Conservation (phyloP, 2,113 vertebrate species). For the Lophura nycthemera region DNA sequence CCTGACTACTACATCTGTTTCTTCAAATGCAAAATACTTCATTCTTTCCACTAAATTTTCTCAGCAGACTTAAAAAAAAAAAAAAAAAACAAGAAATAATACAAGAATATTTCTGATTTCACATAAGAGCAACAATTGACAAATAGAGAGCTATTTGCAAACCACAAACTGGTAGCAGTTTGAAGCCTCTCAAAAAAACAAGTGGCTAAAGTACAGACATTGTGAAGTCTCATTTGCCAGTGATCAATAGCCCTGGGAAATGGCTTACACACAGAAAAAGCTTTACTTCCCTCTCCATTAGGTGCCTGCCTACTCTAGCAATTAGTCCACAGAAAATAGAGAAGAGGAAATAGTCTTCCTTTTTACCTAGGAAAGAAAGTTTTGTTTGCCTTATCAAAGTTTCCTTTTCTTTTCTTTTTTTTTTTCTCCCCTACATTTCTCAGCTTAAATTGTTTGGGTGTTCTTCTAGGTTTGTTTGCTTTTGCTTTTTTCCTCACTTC, state of each 20-base stretch:
- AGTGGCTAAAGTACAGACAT: background rate
- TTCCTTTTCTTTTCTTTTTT: background rate
- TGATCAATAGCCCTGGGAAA: background rate
- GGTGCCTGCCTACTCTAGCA: background rate
- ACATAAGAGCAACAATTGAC: background rate
- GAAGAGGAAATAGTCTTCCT: background rate
- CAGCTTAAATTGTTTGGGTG: too few species aligned
- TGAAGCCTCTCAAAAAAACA: background rate
- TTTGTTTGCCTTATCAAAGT: background rate
- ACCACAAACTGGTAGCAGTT: background rate
- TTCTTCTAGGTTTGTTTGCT: too few species aligned
- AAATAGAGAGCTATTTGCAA: background rate
- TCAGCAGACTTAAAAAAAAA: background rate
- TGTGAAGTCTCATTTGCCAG: background rate
- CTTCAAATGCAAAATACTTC: background rate
- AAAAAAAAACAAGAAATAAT: background rate
- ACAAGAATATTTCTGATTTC: background rate
- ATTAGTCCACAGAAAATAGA: background rate
- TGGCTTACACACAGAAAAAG: background rate
- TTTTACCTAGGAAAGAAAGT: background rate
- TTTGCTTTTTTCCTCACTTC: rapidly evolving
- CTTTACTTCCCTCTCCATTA: background rate
- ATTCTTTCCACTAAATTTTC: background rate
- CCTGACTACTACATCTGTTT: background rate
- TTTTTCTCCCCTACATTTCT: too few species aligned